Evolutionary conservation across 2,113 vertebrate species (phyloP).

Genomic region (Hyperopisus bebe): DNA sequence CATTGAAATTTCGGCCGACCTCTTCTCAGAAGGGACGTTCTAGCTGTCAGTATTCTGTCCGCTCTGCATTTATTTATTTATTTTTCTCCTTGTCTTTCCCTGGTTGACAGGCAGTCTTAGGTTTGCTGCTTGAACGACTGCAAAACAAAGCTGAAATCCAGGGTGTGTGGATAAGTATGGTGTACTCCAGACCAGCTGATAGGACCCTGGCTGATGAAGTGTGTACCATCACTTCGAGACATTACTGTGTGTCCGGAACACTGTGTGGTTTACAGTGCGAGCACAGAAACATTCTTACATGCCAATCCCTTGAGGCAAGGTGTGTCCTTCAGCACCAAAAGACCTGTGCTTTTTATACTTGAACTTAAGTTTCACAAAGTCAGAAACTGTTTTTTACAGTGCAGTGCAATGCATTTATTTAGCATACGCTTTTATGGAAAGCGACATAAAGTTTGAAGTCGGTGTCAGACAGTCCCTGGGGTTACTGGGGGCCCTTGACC

Average conservation of each 20-base stretch:
- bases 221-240: neutral
- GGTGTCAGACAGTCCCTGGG: neutral
- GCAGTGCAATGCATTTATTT: neutral
- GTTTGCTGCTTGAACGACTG: neutral
- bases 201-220: neutral
- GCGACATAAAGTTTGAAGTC: neutral
- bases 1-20: neutral
- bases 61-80: neutral
- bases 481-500: neutral
- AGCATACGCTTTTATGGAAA: neutral
- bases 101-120: neutral
- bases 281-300: neutral
- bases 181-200: neutral
- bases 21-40: neutral
- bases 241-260: neutral
- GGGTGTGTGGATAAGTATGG: neutral
- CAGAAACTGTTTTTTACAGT: neutral
- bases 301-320: neutral
- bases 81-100: neutral
- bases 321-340: neutral
- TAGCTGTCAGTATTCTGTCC: neutral
- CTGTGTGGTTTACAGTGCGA: neutral
- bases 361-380: neutral
- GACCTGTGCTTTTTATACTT: neutral
- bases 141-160: neutral